Percentiles rank a stretch among this genome's conserved stretches.
These are phyloP conservation scores for Pollenia angustigena DNA, from an alignment of 2,888 invertebrate species.

Conservation along the genomic window DNA sequence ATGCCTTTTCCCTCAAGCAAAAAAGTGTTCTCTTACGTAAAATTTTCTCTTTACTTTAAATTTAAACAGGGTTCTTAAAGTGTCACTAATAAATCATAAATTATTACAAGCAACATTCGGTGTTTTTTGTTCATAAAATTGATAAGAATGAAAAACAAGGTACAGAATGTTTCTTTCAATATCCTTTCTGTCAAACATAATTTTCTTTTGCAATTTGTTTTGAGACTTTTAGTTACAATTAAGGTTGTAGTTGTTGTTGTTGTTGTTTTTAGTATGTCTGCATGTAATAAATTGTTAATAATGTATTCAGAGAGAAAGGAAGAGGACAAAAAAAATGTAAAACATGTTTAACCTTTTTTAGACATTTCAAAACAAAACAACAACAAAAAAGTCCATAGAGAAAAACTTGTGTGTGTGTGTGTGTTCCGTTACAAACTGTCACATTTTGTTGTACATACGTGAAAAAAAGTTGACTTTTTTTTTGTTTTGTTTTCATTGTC, in stretches of 20 bases:
- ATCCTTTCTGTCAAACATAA: not conserved
- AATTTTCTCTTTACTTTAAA: not conserved
- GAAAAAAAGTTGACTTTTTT: constrained; percentile 50
- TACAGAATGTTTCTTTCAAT: not conserved
- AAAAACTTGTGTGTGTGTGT: not conserved
- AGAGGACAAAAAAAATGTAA: not conserved
- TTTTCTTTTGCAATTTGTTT: not conserved
- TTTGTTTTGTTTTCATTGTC: constrained; percentile 58
- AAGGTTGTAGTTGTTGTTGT: not conserved
- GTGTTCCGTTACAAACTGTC: constrained; percentile 38
- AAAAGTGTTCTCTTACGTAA: too few species aligned
- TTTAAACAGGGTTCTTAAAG: not conserved
- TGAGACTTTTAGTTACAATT: not conserved
- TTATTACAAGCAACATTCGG: not conserved
- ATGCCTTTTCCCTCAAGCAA: too few species aligned
- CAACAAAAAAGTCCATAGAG: not conserved
- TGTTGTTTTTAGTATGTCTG: not conserved
- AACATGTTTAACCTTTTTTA: constrained; percentile 55
- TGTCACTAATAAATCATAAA: not conserved
- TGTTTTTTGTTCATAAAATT: not conserved
- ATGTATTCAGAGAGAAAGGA: not conserved
- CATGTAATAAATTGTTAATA: constrained; percentile 1
- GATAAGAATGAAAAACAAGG: too few species aligned
- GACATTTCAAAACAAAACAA: not conserved
- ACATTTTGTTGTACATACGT: constrained; percentile 4